Percentiles rank a stretch among this genome's conserved stretches.
Evolutionary conservation across 2,888 invertebrate genomes (phyloP).

Genomic region (Torymus texanus): DNA sequence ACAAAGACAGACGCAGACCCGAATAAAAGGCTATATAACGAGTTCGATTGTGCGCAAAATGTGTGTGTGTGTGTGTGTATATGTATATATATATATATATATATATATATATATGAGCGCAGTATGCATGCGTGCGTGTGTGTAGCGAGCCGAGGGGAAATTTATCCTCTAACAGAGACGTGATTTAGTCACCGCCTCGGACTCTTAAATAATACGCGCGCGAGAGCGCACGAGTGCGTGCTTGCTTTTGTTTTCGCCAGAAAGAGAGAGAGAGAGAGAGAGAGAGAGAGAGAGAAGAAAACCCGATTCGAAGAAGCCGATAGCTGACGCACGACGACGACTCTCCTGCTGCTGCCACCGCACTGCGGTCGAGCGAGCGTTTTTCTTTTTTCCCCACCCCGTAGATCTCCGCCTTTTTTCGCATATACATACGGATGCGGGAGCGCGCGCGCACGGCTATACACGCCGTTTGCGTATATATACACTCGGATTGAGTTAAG

Average conservation of each 20-base stretch:
- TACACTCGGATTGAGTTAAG: slow-evolving; percentile 48
- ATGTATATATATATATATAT: too few relatives aligned
- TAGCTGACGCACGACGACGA: slow-evolving; percentile 9
- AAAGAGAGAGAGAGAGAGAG: too few relatives aligned
- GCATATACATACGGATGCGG: not conserved
- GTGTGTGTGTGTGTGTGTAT: not conserved
- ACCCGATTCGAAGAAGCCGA: slow-evolving; percentile 44
- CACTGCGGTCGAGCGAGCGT: not conserved
- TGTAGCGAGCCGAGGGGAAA: slow-evolving; percentile 24
- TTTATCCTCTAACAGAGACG: slow-evolving; percentile 49
- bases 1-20: slow-evolving; percentile 39
- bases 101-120: too few relatives aligned
- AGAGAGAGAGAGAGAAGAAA: slow-evolving; percentile 25
- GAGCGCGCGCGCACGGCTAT: not conserved
- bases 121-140: not conserved
- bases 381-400: not conserved
- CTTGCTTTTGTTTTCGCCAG: slow-evolving; percentile 46
- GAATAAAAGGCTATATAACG: slow-evolving; percentile 38
- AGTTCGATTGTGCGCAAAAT: slow-evolving; percentile 3
- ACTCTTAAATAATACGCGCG: slow-evolving; percentile 52
- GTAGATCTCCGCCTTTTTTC: too few relatives aligned
- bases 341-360: not conserved
- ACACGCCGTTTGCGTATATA: too few relatives aligned
- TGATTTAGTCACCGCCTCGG: slow-evolving; percentile 51
- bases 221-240: slow-evolving; percentile 13